Evolutionary conservation across 2,888 invertebrate genomes (phyloP).

Genomic region (Hoplodrina blanda): DNA sequence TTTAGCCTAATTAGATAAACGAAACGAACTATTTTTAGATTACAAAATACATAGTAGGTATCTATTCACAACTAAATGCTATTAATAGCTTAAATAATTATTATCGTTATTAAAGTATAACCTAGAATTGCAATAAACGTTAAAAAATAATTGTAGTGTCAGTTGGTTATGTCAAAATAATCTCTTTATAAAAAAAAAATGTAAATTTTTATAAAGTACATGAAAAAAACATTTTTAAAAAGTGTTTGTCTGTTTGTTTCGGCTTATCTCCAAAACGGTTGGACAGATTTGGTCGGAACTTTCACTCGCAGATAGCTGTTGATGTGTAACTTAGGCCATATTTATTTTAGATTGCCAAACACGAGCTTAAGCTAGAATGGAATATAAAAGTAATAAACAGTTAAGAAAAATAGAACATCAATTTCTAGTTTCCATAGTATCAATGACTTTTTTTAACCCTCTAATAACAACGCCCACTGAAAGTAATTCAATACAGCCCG

Average conservation of each 20-base stretch:
- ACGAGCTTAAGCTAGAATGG: too few relatives aligned
- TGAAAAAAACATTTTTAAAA: too few relatives aligned
- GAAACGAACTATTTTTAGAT: slow-evolving; percentile 1
- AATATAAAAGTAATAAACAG: background rate
- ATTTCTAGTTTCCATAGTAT: slow-evolving; percentile 10
- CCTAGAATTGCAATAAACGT: background rate
- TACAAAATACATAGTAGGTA: background rate
- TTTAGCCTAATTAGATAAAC: slow-evolving; percentile 5
- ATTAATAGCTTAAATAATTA: background rate
- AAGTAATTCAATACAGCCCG: background rate
- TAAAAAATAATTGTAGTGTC: too few relatives aligned
- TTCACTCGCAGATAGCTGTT: too few relatives aligned
- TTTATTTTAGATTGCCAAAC: too few relatives aligned
- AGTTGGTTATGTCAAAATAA: too few relatives aligned
- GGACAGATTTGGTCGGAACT: too few relatives aligned
- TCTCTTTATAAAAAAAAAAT: too few relatives aligned
- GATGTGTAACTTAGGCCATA: too few relatives aligned
- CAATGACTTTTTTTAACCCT: slow-evolving; percentile 7
- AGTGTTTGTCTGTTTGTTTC: too few relatives aligned
- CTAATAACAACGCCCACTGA: background rate
- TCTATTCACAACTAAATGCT: background rate
- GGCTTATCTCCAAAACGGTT: too few relatives aligned
- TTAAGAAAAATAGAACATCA: background rate
- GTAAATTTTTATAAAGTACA: too few relatives aligned
- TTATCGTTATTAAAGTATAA: background rate